Percentiles rank a stretch among this genome's conserved stretches.
Evolutionary conservation across 64 coral and sea anemone genomes (phyloP).

Genomic region (Porites lutea): DNA sequence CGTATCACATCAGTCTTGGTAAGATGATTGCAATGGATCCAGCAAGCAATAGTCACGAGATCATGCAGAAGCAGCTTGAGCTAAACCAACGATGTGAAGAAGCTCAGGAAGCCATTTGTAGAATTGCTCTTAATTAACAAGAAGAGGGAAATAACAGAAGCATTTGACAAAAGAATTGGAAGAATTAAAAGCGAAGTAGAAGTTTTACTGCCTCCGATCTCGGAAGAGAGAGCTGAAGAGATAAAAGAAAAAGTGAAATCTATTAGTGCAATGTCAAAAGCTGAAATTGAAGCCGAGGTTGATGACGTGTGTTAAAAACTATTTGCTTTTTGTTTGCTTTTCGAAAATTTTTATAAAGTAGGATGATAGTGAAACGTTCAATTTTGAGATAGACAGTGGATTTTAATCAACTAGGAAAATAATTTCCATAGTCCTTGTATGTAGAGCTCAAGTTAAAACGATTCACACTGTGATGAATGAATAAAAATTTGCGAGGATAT

Average conservation of each 20-base stretch:
- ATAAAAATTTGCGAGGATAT: not conserved
- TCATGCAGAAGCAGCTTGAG: slow-evolving; percentile 25
- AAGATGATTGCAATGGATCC: slow-evolving; percentile 63
- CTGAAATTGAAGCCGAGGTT: not conserved
- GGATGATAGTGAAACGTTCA: not conserved
- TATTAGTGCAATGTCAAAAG: not conserved
- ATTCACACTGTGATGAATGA: not conserved
- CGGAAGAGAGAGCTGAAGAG: slow-evolving; percentile 8
- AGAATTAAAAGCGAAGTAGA: slow-evolving; percentile 53
- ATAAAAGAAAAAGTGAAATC: not conserved
- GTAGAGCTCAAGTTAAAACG: slow-evolving; percentile 1
- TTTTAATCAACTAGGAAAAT: not conserved
- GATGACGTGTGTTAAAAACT: not conserved
- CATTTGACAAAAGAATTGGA: slow-evolving; percentile 51
- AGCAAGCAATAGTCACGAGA: not conserved
- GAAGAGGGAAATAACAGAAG: slow-evolving; percentile 37
- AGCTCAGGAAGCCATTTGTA: slow-evolving; percentile 39
- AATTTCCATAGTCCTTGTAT: not conserved
- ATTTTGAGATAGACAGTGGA: not conserved
- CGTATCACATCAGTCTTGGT: slow-evolving; percentile 58
- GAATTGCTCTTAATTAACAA: slow-evolving; percentile 19
- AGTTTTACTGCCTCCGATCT: slow-evolving; percentile 20
- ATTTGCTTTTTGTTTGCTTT: not conserved
- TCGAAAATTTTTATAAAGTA: not conserved
- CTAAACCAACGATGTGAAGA: slow-evolving; percentile 1